Base-by-base conservation (phyloP, 2,888 invertebrate species). In the Erebia epiphron region DNA sequence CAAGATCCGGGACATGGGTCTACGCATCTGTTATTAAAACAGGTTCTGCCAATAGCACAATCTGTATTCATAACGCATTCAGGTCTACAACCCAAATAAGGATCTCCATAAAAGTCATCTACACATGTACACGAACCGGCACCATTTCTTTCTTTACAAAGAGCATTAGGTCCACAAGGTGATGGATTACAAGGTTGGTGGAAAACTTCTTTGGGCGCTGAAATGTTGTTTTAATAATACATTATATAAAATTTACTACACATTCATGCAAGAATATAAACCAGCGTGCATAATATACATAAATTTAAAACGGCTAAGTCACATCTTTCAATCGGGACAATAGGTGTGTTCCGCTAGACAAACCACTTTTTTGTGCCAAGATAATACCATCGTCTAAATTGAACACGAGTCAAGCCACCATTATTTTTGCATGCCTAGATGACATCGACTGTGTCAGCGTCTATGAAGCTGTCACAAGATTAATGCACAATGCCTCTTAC, bases 31-130 rank as follows among this genome's bases (percentile, higher is more conserved):
- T 96, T 96, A 85, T 95, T 96, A 74, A 95, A 94, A 89, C 97
- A 97, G 70, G 97, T 96, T 86, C 93, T 95, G 76, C 95, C 94
- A 77, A 94, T 92, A 76, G 95, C 92, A 84, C 97, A 97, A 82
- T 97, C 97, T 67, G 95, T 95, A 84, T 96, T 97, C 89, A 96
- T 95, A 58, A 96, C 95, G 83, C 97, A 97, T 92, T 97, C 96
- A n/a, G 97, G 97, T 78, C 96, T 94, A 86, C 97, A 97, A 58
- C 96, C 96, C 74, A 94, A 92, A 85, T 96, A 96, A 46, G 97
- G 97, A 88, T 97, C 96, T 65, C 97, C 97, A 77, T 95, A 94
- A 88, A 96, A 97, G 78, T 95, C 95, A 73, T 95, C 94, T 79
- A 96, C 86, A 87, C 97, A 97, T 78, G 95, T 92, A 87, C 97